phyloP scores from a whole-genome alignment of 2,888 invertebrate genomes.

The Erebia ligea region DNA sequence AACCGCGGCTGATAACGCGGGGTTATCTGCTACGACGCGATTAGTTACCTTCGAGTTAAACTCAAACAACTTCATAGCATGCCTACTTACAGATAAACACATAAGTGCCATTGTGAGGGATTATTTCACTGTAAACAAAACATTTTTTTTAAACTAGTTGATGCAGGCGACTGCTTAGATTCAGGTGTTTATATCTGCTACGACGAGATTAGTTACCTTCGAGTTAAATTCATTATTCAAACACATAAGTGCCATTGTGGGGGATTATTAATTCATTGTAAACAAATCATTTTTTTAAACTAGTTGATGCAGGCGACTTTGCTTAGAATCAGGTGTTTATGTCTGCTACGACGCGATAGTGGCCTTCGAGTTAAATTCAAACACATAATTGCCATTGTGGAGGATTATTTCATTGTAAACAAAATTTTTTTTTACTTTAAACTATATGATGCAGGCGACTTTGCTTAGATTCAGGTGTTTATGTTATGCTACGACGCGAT shows the following conservation, averaged over 20 bases:
- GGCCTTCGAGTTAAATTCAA: constrained; percentile 38
- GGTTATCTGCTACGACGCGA: constrained; percentile 68
- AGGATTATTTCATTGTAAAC: too few relatives aligned
- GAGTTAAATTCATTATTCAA: constrained; percentile 40
- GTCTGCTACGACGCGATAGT: constrained; percentile 60
- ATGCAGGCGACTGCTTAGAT: too few relatives aligned
- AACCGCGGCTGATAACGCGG: constrained; percentile 69
- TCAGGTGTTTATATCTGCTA: constrained; percentile 54
- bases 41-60: constrained; percentile 40
- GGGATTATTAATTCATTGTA: neutral
- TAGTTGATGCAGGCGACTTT: too few relatives aligned
- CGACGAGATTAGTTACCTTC: constrained; percentile 44
- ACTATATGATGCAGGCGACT: too few relatives aligned
- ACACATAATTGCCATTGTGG: neutral
- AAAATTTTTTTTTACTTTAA: too few relatives aligned
- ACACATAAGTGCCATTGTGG: neutral
- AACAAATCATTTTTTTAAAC: neutral
- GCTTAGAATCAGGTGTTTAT: too few relatives aligned
- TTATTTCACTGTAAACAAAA: neutral
- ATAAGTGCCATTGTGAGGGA: neutral
- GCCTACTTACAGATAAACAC: neutral
- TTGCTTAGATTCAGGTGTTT: too few relatives aligned
- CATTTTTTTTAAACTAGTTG: too few relatives aligned
- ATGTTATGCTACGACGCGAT: constrained; percentile 60
- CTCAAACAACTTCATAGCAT: constrained; percentile 34